Conservation (phyloP, 2,113 vertebrate species). For the Anguilla rostrata region DNA sequence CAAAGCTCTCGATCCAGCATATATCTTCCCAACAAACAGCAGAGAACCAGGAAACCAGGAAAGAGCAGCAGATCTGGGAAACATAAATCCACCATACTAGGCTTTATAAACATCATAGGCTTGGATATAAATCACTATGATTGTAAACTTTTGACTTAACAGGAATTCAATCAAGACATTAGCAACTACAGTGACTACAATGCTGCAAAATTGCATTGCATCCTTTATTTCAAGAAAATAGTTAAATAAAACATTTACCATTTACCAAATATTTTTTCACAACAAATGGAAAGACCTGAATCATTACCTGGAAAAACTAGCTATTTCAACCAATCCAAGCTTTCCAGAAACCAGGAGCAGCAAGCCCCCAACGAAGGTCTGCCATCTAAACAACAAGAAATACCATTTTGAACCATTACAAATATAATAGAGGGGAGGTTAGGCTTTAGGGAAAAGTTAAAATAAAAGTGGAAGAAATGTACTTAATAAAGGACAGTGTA, state of each 20-base stretch:
- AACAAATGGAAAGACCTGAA: neutral
- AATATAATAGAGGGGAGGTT: neutral
- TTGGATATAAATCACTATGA: no score
- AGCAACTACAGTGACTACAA: no score
- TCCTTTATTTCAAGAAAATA: neutral
- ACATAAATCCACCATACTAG: slow-evolving; percentile 3
- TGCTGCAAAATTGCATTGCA: neutral
- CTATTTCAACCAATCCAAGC: slow-evolving; percentile 89
- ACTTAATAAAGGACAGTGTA: no score
- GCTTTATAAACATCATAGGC: neutral
- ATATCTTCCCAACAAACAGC: slow-evolving; percentile 90
- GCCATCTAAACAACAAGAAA: slow-evolving; percentile 77
- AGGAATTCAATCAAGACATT: neutral
- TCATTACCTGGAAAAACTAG: slow-evolving; percentile 75
- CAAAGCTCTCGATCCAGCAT: slow-evolving; percentile 88
- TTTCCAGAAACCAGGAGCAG: slow-evolving; percentile 83
- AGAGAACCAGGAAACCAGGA: slow-evolving; percentile 85
- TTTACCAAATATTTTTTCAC: no score
- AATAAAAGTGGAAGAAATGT: neutral
- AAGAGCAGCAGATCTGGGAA: slow-evolving; percentile 74
- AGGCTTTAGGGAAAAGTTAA: neutral
- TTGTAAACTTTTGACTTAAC: neutral
- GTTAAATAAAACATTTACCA: no score
- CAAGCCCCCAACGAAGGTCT: slow-evolving; percentile 80
- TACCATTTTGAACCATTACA: neutral